These are phyloP conservation scores for Oscheius myriophilus DNA, from an alignment of 2,888 invertebrate genomes.

Conservation along the genomic window DNA sequence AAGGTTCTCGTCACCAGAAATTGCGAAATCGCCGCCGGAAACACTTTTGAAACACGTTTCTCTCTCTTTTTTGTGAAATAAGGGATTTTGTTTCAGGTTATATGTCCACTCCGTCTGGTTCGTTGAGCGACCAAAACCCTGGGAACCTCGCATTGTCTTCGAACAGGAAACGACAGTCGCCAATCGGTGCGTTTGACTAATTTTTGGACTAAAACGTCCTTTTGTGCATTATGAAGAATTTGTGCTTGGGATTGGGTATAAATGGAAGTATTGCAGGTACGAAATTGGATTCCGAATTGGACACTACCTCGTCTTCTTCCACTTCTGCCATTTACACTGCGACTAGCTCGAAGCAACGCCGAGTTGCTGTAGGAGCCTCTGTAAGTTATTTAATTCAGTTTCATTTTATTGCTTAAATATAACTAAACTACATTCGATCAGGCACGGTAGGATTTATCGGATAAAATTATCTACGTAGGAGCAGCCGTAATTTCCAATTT, in stretches of 20 bases:
- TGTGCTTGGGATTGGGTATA: not conserved
- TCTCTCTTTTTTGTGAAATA: not conserved
- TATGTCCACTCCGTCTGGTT: conserved; percentile 24
- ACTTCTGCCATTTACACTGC: conserved; percentile 19
- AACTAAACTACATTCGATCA: too few relatives aligned
- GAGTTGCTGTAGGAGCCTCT: not conserved
- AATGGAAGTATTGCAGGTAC: not conserved
- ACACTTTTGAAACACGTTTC: not conserved
- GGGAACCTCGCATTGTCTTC: conserved; percentile 13
- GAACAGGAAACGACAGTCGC: conserved; percentile 25
- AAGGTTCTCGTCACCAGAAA: not conserved
- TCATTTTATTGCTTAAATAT: not conserved
- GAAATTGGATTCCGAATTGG: conserved; percentile 22
- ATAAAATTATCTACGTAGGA: too few relatives aligned
- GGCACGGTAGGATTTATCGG: too few relatives aligned
- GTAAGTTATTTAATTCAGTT: not conserved
- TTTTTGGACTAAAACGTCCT: too few relatives aligned
- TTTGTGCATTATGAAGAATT: not conserved
- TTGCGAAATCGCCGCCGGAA: too few relatives aligned
- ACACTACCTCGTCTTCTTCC: conserved; percentile 10
- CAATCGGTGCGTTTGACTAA: not conserved
- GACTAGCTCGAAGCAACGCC: conserved; percentile 21
- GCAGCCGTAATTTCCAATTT: too few relatives aligned
- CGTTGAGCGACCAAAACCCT: conserved; percentile 9
- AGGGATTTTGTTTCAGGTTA: conserved; percentile 18